These are phyloP conservation scores for Danaus melanippus DNA, from an alignment of 1,140 invertebrate species.

Conservation along the genomic window DNA sequence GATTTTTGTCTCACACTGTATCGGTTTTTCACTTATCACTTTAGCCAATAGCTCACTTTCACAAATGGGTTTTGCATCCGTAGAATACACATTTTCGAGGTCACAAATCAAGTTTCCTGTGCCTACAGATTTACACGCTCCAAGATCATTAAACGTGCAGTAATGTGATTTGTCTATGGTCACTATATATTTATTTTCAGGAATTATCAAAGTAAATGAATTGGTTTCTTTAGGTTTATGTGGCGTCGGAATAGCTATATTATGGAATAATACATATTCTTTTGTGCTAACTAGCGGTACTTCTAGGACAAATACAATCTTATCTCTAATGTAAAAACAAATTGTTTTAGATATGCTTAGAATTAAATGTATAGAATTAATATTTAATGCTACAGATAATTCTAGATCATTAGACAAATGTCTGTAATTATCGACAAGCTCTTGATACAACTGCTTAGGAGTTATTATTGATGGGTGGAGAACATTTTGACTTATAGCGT, in stretches of 20 bases:
- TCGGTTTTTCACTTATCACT: constrained; percentile 10
- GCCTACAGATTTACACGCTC: constrained; percentile 14
- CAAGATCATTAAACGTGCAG: constrained; percentile 13
- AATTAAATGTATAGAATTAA: constrained; percentile 27
- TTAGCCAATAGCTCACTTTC: constrained; percentile 26
- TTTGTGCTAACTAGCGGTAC: constrained; percentile 25
- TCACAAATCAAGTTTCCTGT: constrained; percentile 19
- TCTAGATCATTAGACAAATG: constrained; percentile 23
- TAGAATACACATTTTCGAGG: constrained; percentile 14
- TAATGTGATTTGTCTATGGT: constrained; percentile 30
- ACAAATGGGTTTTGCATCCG: constrained; percentile 19
- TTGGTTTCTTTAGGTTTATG: constrained; percentile 18
- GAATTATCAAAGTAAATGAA: constrained; percentile 22
- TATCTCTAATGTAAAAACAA: constrained; percentile 25
- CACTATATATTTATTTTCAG: constrained; percentile 26
- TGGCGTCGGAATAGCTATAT: constrained; percentile 23
- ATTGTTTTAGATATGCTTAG: constrained; percentile 23
- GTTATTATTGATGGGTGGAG: constrained; percentile 27
- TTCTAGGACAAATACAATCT: constrained; percentile 28
- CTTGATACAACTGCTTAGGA: constrained; percentile 25
- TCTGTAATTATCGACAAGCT: constrained; percentile 29
- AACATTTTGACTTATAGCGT: constrained; percentile 30
- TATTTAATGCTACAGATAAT: constrained; percentile 23
- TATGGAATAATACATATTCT: constrained; percentile 27
- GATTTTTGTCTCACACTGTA: constrained; percentile 20